Conservation (phyloP, 2,113 vertebrate genomes). For the Aegypius monachus region DNA sequence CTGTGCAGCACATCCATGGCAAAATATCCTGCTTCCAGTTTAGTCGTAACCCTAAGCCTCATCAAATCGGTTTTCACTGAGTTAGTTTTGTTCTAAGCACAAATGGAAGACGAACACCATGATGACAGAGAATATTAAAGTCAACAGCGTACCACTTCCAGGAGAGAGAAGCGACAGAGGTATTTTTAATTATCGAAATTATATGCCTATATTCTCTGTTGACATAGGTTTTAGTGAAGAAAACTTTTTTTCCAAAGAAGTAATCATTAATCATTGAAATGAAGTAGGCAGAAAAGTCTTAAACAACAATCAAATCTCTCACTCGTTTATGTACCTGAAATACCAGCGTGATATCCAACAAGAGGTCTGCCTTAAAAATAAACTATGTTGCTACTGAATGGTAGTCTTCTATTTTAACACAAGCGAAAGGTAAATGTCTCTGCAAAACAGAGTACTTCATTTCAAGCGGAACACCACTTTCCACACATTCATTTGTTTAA, state of each 20-base stretch:
- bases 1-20: background rate
- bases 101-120: background rate
- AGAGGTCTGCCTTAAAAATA: background rate
- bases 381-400: background rate
- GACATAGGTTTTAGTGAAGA: background rate
- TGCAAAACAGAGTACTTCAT: background rate
- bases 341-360: background rate
- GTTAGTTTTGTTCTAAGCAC: background rate
- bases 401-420: background rate
- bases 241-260: background rate
- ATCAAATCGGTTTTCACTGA: fast-evolving
- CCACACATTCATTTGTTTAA: background rate
- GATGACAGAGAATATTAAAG: background rate
- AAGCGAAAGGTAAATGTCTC: background rate
- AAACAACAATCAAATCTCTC: background rate
- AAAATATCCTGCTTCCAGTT: background rate
- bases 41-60: background rate
- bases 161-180: background rate
- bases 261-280: background rate
- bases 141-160: background rate
- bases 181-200: background rate
- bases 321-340: background rate
- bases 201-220: background rate
- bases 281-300: background rate
- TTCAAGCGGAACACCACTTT: background rate